Conservation (phyloP, 2,888 invertebrate genomes). For the Thereva nobilitata region DNA sequence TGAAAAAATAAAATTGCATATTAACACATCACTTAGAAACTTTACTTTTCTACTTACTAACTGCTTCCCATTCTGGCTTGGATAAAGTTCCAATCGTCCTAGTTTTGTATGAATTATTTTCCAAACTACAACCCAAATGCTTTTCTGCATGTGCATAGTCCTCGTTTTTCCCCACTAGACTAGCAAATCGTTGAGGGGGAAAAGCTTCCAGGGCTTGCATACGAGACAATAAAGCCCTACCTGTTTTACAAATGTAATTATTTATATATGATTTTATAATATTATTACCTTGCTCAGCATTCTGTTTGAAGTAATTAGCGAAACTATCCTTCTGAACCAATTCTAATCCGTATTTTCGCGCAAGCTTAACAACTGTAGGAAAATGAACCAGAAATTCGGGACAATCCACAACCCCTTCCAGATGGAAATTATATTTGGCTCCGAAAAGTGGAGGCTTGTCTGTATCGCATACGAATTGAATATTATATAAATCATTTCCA, state of each 20-base stretch:
- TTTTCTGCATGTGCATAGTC: slow-evolving; percentile 77
- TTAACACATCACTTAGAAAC: slow-evolving; percentile 23
- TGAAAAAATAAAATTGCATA: slow-evolving; percentile 58
- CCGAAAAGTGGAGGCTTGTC: slow-evolving; percentile 85
- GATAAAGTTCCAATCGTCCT: slow-evolving; percentile 79
- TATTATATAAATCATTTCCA: slow-evolving; percentile 79
- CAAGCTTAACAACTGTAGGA: slow-evolving; percentile 76
- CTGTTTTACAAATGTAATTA: slow-evolving; percentile 40
- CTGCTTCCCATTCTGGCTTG: slow-evolving; percentile 89
- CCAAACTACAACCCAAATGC: slow-evolving; percentile 57
- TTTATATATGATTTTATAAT: background rate
- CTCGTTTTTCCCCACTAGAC: slow-evolving; percentile 64
- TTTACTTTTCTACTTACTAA: slow-evolving; percentile 64
- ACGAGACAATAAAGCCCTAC: slow-evolving; percentile 66
- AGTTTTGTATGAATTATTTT: slow-evolving; percentile 47
- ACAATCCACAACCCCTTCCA: slow-evolving; percentile 97
- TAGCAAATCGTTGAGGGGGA: slow-evolving; percentile 61
- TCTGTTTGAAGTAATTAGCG: slow-evolving; percentile 70
- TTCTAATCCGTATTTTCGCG: slow-evolving; percentile 72
- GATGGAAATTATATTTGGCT: slow-evolving; percentile 91
- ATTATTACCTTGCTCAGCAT: slow-evolving; percentile 46
- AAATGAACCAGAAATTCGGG: slow-evolving; percentile 98
- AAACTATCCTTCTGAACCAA: slow-evolving; percentile 73
- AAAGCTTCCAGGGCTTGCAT: slow-evolving; percentile 84
- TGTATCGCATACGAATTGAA: slow-evolving; percentile 72